phyloP scores from a whole-genome alignment of 2,113 vertebrate species.

The Upupa epops region DNA sequence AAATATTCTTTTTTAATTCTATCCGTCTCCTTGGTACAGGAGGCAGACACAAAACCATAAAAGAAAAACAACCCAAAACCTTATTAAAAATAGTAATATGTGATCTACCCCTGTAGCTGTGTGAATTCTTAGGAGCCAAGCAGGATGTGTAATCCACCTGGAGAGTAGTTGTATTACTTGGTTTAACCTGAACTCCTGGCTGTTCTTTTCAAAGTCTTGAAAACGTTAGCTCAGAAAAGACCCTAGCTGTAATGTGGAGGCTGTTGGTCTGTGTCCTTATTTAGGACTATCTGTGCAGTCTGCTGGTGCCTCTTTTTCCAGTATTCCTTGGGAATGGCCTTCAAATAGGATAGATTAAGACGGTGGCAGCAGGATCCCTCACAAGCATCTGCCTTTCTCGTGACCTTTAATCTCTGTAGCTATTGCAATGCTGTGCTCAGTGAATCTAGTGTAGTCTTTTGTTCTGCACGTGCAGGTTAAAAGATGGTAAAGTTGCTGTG shows the following conservation, averaged over 20 bases:
- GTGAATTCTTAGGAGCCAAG: not conserved
- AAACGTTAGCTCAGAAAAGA: not conserved
- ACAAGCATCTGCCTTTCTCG: not conserved
- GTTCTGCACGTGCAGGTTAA: not conserved
- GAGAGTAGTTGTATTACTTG: not conserved
- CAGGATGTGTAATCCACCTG: fast-evolving
- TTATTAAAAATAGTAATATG: not conserved
- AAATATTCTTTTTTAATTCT: not conserved
- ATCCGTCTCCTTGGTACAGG: not conserved
- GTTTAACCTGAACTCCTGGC: not conserved
- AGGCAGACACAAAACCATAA: too few species aligned
- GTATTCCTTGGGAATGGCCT: not conserved
- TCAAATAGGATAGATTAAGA: not conserved
- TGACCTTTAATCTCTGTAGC: not conserved
- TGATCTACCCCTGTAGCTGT: not conserved
- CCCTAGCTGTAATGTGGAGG: not conserved
- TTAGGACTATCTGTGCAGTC: not conserved
- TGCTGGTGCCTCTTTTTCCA: not conserved
- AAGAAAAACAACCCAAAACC: not conserved
- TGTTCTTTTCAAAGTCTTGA: not conserved
- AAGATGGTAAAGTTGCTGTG: not conserved
- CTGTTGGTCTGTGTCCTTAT: not conserved
- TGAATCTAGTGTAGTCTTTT: not conserved
- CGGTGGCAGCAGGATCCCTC: not conserved
- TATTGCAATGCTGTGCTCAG: fast-evolving